Evolutionary conservation across 2,113 vertebrate genomes (phyloP).

Genomic region (Acrocephalus kingi): DNA sequence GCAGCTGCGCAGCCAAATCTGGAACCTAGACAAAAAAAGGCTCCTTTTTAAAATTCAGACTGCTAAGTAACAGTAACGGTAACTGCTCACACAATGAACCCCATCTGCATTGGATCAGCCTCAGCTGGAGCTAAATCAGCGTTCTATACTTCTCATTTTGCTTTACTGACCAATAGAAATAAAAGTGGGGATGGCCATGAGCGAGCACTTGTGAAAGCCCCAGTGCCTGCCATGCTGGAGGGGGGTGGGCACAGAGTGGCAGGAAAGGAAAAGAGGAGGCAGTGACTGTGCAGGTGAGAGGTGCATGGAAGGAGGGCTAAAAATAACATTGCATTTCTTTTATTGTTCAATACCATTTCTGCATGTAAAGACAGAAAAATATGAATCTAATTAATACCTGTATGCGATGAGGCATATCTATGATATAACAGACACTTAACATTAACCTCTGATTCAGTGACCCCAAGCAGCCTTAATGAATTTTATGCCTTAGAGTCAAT

Average conservation of each 20-base stretch:
- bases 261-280: neutral
- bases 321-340: neutral
- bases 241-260: fast-evolving
- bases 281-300: neutral
- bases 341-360: neutral
- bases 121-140: neutral
- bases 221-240: neutral
- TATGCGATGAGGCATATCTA: neutral
- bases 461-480: neutral
- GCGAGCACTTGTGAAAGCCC: neutral
- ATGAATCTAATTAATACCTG: neutral
- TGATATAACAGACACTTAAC: neutral
- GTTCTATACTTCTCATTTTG: neutral
- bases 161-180: neutral
- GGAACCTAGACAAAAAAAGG: neutral
- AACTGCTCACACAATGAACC: neutral
- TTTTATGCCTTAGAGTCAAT: neutral
- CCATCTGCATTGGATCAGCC: conserved; percentile 1
- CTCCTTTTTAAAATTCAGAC: conserved; percentile 14
- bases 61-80: neutral
- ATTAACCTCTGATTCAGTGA: neutral
- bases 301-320: neutral
- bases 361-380: neutral
- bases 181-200: neutral
- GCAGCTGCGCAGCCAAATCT: conserved; percentile 8